Evolutionary conservation across 2,888 invertebrate species (phyloP).

Genomic region (Kryphioiulus occultus): DNA sequence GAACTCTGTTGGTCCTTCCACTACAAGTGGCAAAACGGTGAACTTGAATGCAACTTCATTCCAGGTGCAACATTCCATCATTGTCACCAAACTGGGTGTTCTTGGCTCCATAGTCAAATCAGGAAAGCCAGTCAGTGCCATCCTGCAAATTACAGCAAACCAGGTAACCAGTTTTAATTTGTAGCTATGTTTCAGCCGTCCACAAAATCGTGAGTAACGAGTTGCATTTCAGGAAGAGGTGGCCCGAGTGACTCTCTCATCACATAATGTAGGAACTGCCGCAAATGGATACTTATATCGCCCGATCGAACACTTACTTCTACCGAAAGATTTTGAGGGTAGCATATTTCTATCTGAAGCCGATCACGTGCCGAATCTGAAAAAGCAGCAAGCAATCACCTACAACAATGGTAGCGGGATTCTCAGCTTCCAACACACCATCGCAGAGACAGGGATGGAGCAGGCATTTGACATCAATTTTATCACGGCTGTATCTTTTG

Average conservation of each 20-base stretch:
- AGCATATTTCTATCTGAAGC: neutral
- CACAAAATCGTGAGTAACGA: neutral
- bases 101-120: neutral
- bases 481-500: neutral
- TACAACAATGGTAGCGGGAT: neutral
- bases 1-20: neutral
- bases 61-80: slow-evolving; percentile 43
- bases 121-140: neutral
- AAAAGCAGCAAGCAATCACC: neutral
- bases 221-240: slow-evolving; percentile 39
- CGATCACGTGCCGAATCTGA: neutral
- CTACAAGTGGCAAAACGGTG: neutral
- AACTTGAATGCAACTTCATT: neutral
- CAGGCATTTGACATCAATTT: neutral
- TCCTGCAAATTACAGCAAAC: neutral
- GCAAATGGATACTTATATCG: slow-evolving; percentile 49
- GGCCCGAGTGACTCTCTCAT: slow-evolving; percentile 25
- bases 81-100: slow-evolving; percentile 43
- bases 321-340: slow-evolving; percentile 47
- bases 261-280: slow-evolving; percentile 40
- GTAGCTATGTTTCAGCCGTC: neutral
- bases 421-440: neutral
- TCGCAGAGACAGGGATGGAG: neutral
- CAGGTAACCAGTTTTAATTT: neutral
- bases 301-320: slow-evolving; percentile 48